phyloP scores from a whole-genome alignment of 2,888 invertebrate species.

The Lasioglossum malachurum region DNA sequence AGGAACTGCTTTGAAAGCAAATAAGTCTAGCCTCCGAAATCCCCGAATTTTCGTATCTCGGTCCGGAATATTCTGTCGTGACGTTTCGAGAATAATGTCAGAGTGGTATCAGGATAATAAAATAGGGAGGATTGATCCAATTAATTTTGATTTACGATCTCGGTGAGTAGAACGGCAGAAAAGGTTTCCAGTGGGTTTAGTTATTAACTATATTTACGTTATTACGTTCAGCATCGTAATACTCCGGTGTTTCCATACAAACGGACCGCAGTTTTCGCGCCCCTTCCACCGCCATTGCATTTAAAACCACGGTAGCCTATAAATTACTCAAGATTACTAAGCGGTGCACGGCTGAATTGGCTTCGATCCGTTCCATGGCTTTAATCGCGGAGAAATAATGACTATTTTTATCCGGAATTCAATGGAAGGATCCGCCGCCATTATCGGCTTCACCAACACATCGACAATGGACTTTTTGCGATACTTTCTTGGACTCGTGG shows the following conservation, averaged over 20 bases:
- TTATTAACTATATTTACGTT: conserved; percentile 8
- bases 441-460: conserved; percentile 26
- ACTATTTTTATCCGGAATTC: conserved; percentile 52
- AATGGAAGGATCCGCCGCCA: conserved; percentile 26
- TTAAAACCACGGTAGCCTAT: conserved; percentile 39
- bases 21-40: conserved; percentile 18
- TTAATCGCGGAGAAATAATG: conserved; percentile 49
- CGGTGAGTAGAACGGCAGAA: background rate
- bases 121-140: too few species aligned
- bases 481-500: conserved; percentile 18
- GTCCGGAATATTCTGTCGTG: conserved; percentile 16
- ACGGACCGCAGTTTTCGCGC: conserved; percentile 45
- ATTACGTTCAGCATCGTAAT: conserved; percentile 16
- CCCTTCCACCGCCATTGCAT: conserved; percentile 19
- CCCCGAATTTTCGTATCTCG: conserved; percentile 13
- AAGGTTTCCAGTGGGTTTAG: conserved; percentile 2
- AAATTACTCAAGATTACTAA: conserved; percentile 64
- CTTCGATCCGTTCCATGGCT: conserved; percentile 28
- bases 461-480: conserved; percentile 31
- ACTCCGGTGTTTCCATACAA: conserved; percentile 38
- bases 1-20: conserved; percentile 27
- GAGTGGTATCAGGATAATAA: too few species aligned
- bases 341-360: conserved; percentile 34
- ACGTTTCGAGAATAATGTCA: background rate
- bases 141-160: too few species aligned